Base-by-base conservation (phyloP, 2,888 invertebrate genomes). In the Neoitamus cyanurus region DNA sequence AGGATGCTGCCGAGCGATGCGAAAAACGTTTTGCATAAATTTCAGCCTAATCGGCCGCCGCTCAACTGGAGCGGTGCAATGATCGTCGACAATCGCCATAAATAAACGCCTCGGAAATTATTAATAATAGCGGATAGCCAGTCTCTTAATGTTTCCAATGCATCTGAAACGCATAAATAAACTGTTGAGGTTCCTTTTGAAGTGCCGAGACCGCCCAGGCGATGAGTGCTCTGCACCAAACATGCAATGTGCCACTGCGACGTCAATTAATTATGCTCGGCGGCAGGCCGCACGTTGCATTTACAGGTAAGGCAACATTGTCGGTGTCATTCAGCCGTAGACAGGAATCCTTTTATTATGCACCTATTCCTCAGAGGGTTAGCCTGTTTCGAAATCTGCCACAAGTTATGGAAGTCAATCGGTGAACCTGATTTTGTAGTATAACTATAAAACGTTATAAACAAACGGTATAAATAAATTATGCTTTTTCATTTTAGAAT, bases 141-240 rank as follows among this genome's bases (percentile, higher is more conserved):
- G 25, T 11, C 37, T 82, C 36, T n/a, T n/a, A 42, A 36, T 82
- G 82, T 82, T 82, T 34, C 11, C 28, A 70, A 48, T 42, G 28
- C 36, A 83, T 37, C 28, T 30, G 37, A 36, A 69, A 82, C 31
- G 46, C 82, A 83, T 83, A 69, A 69, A 83, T 68, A 83, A 69
- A 42, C 36, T 20, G 34, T 69, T 37, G 83, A 83, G 83, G 68
- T 30, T 72, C 72, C 83, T 83, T 83, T 83, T 83, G 72, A 83
- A 72, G 83, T 83, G 37, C 83, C 83, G 83, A 83, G 83, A 83
- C 83, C 83, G 83, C 83, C 83, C 83, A 83, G 36, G 83, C 83
- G 72, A 72, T 69, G 69, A 69, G 69, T 82, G 69, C 82, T 68
- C 25, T 42, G 46, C 72, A 30, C 83, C 42, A 48, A 82, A 83